These are phyloP conservation scores for Cercopithecus mona DNA, from an alignment of 2,113 vertebrate genomes.

Conservation along the genomic window DNA sequence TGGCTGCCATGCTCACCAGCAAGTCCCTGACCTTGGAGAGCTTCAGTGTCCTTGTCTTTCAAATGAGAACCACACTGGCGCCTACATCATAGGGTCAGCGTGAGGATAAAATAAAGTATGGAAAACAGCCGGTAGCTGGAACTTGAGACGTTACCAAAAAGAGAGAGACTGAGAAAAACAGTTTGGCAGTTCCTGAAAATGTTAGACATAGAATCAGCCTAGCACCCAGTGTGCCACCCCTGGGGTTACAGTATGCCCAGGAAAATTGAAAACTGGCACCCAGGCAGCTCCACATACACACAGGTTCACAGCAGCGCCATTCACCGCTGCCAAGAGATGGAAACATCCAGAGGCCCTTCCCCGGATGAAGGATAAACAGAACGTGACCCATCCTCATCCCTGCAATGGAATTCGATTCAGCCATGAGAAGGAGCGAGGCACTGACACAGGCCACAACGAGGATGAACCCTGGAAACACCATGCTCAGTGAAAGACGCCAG, in stretches of 20 bases:
- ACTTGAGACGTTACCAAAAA: background rate
- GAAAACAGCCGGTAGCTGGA: rapidly evolving
- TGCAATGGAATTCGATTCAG: background rate
- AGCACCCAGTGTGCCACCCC: rapidly evolving
- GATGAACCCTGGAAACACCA: rapidly evolving
- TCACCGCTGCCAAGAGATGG: background rate
- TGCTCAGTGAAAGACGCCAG: rapidly evolving
- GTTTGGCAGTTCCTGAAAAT: background rate
- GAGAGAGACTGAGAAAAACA: background rate
- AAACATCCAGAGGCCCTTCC: background rate
- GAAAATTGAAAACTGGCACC: rapidly evolving
- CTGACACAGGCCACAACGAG: rapidly evolving
- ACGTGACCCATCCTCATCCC: background rate
- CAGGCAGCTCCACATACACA: rapidly evolving
- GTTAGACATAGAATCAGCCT: rapidly evolving
- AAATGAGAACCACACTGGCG: rapidly evolving
- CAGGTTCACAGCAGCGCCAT: rapidly evolving
- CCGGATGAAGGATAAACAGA: rapidly evolving
- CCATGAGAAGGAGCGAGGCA: rapidly evolving
- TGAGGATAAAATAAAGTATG: rapidly evolving
- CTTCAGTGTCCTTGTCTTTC: background rate
- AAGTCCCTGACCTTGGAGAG: rapidly evolving
- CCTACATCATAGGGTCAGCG: rapidly evolving
- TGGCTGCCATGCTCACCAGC: rapidly evolving
- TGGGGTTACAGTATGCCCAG: rapidly evolving